Conservation (phyloP, 2,113 vertebrate genomes). For the Craseonycteris thonglongyai region DNA sequence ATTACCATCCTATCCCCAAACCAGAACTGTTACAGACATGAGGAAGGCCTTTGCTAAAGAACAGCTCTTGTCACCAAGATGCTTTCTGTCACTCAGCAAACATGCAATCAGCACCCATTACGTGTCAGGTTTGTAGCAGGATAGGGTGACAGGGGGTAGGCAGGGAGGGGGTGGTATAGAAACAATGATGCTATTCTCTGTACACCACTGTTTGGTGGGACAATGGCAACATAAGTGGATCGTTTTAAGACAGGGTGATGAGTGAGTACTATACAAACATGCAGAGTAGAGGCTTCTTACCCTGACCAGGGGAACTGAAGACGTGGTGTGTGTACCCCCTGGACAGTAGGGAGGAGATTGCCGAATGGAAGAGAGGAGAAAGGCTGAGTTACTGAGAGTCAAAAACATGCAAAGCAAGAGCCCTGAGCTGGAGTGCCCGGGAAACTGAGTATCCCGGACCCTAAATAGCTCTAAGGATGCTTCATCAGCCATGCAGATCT, state of each 20-base stretch:
- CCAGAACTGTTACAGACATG: neutral
- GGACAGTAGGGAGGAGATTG: neutral
- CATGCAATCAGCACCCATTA: fast-evolving
- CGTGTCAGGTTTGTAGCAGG: neutral
- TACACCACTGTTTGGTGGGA: too few species aligned
- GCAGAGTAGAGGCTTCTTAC: neutral
- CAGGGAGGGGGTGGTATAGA: too few species aligned
- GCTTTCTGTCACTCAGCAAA: neutral
- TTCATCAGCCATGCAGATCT: neutral
- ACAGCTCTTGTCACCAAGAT: neutral
- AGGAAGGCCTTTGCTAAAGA: neutral
- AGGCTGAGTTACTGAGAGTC: neutral
- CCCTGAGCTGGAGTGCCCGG: too few species aligned
- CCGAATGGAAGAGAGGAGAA: neutral
- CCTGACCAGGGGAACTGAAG: neutral
- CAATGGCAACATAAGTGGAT: neutral
- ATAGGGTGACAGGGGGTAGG: fast-evolving
- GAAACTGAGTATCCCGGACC: fast-evolving
- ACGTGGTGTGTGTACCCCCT: too few species aligned
- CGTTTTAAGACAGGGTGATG: neutral
- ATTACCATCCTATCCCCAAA: too few species aligned
- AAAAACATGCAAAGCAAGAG: neutral
- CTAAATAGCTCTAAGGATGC: neutral
- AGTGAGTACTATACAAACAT: fast-evolving
- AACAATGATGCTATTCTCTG: neutral